Percentiles rank a stretch among this genome's conserved stretches.
Conservation (phyloP, 37 sponge, comb jelly and placozoan species). For the Beroe forskalii region DNA sequence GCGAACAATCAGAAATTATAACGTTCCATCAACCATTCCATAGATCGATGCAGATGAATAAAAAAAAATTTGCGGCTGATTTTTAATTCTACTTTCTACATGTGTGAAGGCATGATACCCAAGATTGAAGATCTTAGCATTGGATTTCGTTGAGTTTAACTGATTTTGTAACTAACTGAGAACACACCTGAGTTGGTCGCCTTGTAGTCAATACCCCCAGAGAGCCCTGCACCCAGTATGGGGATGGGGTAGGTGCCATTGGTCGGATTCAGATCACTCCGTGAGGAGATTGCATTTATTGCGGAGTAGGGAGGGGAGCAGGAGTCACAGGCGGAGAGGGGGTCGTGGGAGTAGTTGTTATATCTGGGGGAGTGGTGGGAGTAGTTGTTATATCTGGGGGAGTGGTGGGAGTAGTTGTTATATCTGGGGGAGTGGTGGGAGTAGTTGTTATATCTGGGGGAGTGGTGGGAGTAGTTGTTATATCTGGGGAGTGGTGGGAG, state of each 20-base stretch:
- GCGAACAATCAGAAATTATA: too few species aligned
- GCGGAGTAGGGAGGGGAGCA: constrained; percentile 92
- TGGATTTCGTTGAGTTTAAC: too few species aligned
- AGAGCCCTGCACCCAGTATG: constrained; percentile 73
- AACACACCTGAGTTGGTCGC: constrained; percentile 49
- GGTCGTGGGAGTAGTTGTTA: constrained; percentile 90
- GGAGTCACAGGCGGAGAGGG: constrained; percentile 76
- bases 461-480: too few species aligned
- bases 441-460: too few species aligned
- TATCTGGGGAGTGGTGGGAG: too few species aligned
- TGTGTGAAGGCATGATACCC: too few species aligned
- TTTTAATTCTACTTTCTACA: not conserved
- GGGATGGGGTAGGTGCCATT: constrained; percentile 84
- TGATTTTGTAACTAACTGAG: too few species aligned
- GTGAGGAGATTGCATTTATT: constrained; percentile 88
- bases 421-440: too few species aligned
- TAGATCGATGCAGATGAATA: not conserved
- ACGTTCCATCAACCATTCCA: not conserved
- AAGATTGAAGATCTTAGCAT: too few species aligned
- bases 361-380: too few species aligned
- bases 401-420: too few species aligned
- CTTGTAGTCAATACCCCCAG: constrained; percentile 92
- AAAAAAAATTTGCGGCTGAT: not conserved
- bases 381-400: too few species aligned
- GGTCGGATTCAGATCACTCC: constrained; percentile 91